Conservation (phyloP, 2,888 invertebrate species). For the Charanyca ferruginea region DNA sequence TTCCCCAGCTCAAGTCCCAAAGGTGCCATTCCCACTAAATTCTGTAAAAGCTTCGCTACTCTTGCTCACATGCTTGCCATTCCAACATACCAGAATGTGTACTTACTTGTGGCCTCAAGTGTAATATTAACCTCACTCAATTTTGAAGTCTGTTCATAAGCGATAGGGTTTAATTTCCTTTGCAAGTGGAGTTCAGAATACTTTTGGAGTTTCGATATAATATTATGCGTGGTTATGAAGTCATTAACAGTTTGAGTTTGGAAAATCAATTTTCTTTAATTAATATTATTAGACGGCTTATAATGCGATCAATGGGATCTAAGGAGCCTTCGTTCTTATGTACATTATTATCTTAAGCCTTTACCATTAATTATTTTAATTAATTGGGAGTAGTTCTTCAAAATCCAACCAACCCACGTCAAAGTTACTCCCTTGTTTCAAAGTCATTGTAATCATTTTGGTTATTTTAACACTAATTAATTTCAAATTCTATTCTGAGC, state of each 20-base stretch:
- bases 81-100: constrained; percentile 65
- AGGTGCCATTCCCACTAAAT: constrained; percentile 72
- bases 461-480: no score
- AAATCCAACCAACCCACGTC: no score
- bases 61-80: constrained; percentile 66
- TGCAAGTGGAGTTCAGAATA: constrained; percentile 31
- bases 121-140: constrained; percentile 22
- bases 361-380: constrained; percentile 31
- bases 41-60: constrained; percentile 73
- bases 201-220: constrained; percentile 53
- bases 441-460: no score
- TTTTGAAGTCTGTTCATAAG: constrained; percentile 19
- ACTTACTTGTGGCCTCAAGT: constrained; percentile 55
- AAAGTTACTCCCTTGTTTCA: no score
- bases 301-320: constrained; percentile 9
- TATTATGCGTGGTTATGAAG: constrained; percentile 50
- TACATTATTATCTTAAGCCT: not conserved
- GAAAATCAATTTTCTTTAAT: constrained; percentile 57
- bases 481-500: no score
- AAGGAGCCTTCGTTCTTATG: constrained; percentile 9
- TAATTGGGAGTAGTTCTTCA: constrained; percentile 1
- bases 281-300: constrained; percentile 42
- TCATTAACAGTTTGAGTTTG: constrained; percentile 40
- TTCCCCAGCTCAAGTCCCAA: constrained; percentile 63
- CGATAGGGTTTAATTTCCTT: constrained; percentile 45